Conservation (phyloP, 2,797 vertebrate species). For the Liparis tanakae region DNA sequence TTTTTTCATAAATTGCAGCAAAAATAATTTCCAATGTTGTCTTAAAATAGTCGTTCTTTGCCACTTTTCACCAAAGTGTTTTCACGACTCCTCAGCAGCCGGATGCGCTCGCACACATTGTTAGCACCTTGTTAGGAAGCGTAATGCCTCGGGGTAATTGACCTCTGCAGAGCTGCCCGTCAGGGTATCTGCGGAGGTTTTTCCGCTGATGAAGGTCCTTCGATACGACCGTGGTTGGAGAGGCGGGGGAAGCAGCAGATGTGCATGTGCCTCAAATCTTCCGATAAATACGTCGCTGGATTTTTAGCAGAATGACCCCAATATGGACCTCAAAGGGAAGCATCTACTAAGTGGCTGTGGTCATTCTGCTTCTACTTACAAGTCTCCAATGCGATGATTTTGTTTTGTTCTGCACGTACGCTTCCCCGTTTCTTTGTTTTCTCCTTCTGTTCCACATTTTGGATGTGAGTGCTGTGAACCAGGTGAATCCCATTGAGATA, state of each 20-base stretch:
- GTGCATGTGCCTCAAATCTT: background rate
- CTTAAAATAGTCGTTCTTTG: constrained; percentile 26
- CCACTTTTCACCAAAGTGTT: constrained; percentile 23
- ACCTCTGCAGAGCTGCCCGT: constrained; percentile 10
- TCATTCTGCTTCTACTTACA: too few relatives aligned
- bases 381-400: too few relatives aligned
- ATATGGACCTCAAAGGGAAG: too few relatives aligned
- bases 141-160: constrained; percentile 15
- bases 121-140: constrained; percentile 13
- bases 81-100: constrained; percentile 11
- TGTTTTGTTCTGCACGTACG: too few relatives aligned
- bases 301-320: too few relatives aligned
- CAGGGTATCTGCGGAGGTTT: background rate
- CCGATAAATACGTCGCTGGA: too few relatives aligned
- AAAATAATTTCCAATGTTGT: constrained; percentile 9
- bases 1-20: background rate
- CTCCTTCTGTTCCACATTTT: too few relatives aligned
- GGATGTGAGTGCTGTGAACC: too few relatives aligned
- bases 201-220: background rate
- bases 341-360: too few relatives aligned
- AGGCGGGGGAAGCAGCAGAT: background rate
- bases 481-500: too few relatives aligned
- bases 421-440: too few relatives aligned
- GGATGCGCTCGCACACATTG: constrained; percentile 6
- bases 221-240: background rate